Base-by-base conservation (phyloP, 2,888 invertebrate genomes). In the Mythimna impura region DNA sequence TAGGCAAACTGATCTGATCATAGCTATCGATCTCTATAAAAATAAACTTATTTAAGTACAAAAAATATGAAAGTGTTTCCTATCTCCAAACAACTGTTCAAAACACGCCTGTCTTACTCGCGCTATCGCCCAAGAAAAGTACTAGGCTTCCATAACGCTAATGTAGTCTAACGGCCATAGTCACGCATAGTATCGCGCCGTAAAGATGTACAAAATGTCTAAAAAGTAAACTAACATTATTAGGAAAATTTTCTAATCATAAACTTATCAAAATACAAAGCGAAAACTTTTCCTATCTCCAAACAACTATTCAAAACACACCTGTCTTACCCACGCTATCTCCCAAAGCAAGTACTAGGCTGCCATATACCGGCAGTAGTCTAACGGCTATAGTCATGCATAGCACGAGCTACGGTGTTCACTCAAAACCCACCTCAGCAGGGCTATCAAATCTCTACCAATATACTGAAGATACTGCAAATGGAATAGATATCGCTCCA, bases 401-500 rank as follows among this genome's bases (percentile, higher is more conserved):
- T 76, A 55, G 63, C 68, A 71, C 71, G 55, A 50, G 60, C 74
- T 34, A 58, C 67, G 64, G 69, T 73, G 73, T 61, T 83, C 66
- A 81, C 76, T 81, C 73, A 81, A 80, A 84, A 76, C 71, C 71
- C 69, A 71, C 74, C 76, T 78, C 73, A 76, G 63, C 64, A 65
- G 66, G 63, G 72, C 80, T 74, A 83, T 91, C 90, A 92, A 93
- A 93, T 92, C 92, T 89, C 88, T 85, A 83, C 84, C 90, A 89
- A 90, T 92, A 89, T 85, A 87, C 86, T 87, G 87, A 88, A 92
- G 89, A 92, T 94, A 94, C 91, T 94, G 93, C 93, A 93, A 94
- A 94, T 94, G 92, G 92, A 94, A 93, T 90, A 86, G 91, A 90
- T 88, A 91, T 89, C 87, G 90, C 75, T 85, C 80, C 82, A 86